Conservation (phyloP, 2,797 vertebrate genomes). For the Phalanger gymnotis region DNA sequence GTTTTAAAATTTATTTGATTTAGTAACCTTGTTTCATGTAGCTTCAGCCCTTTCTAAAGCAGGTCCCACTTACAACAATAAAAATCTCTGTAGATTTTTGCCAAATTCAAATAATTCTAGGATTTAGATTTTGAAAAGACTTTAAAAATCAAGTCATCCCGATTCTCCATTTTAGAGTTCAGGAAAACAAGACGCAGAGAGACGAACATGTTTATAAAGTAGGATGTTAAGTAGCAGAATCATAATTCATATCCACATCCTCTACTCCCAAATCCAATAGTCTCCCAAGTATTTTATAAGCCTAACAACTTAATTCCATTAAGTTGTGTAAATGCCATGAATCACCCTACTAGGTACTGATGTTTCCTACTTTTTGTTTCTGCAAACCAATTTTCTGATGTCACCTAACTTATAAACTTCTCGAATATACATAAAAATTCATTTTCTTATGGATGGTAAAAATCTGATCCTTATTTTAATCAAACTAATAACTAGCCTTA, state of each 20-base stretch:
- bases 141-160: not conserved
- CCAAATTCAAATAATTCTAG: not conserved
- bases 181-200: not conserved
- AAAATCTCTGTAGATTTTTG: not conserved
- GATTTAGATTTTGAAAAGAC: not conserved
- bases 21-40: constrained; percentile 1
- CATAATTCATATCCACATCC: not conserved
- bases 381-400: not conserved
- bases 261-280: not conserved
- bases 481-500: not conserved
- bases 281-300: not conserved
- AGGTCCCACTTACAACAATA: not conserved
- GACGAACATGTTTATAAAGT: not conserved
- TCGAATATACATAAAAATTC: not conserved
- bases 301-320: not conserved
- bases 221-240: not conserved
- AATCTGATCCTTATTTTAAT: not conserved
- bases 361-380: not conserved
- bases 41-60: constrained; percentile 4
- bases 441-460: constrained; percentile 12
- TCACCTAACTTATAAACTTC: not conserved
- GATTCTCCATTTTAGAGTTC: not conserved
- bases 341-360: not conserved
- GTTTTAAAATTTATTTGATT: constrained; percentile 12
- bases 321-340: not conserved